A percentile compares a stretch with the other conserved stretches of the same genome.
These are phyloP conservation scores for Dicerorhinus sumatrensis DNA, from an alignment of 2,113 vertebrate species.

Conservation along the genomic window DNA sequence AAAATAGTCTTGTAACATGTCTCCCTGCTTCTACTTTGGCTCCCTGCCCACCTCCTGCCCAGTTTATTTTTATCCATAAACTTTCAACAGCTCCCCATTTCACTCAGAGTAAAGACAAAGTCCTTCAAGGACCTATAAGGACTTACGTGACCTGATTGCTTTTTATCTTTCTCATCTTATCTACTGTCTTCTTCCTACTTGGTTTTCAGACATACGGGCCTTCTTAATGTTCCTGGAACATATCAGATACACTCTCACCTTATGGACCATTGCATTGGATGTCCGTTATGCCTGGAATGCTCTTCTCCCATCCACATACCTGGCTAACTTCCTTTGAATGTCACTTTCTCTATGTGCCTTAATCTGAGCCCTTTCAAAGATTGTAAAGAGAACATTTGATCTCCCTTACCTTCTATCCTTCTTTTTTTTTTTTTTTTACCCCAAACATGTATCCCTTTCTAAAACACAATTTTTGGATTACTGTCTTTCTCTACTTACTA, in stretches of 20 bases:
- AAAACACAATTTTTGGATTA: not conserved
- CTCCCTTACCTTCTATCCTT: not conserved
- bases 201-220: not conserved
- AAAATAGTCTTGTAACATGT: not conserved
- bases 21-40: not conserved
- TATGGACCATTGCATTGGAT: not conserved
- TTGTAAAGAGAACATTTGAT: not conserved
- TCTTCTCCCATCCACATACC: not conserved
- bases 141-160: not conserved
- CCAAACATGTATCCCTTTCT: not conserved
- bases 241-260: not conserved
- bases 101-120: not conserved
- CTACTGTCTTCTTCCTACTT: not conserved
- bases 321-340: not conserved
- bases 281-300: not conserved
- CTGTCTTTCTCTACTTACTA: not conserved
- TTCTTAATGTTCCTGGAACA: not conserved
- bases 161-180: not conserved
- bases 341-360: not conserved
- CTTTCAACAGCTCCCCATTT: not conserved
- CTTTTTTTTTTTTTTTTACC: no score
- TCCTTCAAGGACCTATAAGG: not conserved
- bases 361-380: not conserved
- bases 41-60: no score
- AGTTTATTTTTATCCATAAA: not conserved